Conservation (phyloP, 2,113 vertebrate species). For the Clupea harengus region DNA sequence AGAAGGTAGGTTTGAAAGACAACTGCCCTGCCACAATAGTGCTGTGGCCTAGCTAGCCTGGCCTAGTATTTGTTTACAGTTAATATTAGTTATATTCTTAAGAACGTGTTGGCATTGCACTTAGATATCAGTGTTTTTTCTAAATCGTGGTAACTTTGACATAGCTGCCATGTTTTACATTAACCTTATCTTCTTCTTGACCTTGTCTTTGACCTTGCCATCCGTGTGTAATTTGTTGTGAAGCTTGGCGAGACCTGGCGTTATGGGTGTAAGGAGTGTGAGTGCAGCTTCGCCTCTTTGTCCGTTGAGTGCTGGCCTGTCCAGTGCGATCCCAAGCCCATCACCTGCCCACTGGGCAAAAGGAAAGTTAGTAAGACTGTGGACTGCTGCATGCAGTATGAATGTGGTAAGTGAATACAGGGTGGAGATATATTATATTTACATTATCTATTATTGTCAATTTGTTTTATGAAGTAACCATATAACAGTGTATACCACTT, state of each 20-base stretch:
- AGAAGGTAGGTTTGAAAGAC: conserved; percentile 57
- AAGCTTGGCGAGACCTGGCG: conserved; percentile 45
- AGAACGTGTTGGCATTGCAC: neutral
- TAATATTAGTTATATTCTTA: neutral
- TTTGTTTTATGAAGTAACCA: too few relatives aligned
- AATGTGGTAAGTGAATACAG: conserved; percentile 39
- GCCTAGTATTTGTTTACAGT: neutral
- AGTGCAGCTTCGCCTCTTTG: conserved; percentile 19
- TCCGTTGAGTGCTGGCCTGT: conserved; percentile 20
- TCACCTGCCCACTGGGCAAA: neutral
- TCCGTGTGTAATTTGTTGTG: neutral
- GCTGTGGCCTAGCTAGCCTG: neutral
- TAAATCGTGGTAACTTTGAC: too few relatives aligned
- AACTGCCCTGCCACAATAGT: neutral
- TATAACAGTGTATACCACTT: too few relatives aligned
- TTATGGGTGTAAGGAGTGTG: conserved; percentile 29
- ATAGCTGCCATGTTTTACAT: neutral
- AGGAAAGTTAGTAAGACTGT: conserved; percentile 22
- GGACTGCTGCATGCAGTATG: conserved; percentile 36
- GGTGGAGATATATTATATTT: neutral
- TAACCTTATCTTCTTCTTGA: neutral
- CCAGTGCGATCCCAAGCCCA: neutral
- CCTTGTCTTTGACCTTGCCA: neutral
- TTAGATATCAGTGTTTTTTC: neutral
- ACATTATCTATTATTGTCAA: neutral